Evolutionary conservation across 2,888 invertebrate genomes (phyloP).

Genomic region (Cistogaster globosa): DNA sequence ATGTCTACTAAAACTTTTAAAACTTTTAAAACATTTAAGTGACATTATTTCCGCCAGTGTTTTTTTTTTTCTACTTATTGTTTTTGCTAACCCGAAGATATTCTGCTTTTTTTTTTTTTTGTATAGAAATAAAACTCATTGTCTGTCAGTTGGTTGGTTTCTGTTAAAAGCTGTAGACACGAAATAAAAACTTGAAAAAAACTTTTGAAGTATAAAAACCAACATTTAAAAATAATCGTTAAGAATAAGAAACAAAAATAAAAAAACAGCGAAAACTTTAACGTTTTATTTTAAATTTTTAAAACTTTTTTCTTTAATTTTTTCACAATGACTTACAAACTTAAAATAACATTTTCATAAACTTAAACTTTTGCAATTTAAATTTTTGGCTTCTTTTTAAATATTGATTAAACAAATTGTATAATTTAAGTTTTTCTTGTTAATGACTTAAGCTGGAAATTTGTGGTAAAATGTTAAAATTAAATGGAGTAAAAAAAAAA

Average conservation of each 20-base stretch:
- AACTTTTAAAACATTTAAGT: slow-evolving; percentile 28
- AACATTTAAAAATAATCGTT: slow-evolving; percentile 26
- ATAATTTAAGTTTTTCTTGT: no score
- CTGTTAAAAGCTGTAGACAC: slow-evolving; percentile 53
- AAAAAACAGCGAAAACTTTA: slow-evolving; percentile 26
- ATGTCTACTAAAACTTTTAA: slow-evolving; percentile 11
- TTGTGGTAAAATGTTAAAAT: no score
- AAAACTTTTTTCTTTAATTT: slow-evolving; percentile 56
- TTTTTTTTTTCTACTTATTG: background rate
- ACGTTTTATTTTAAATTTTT: slow-evolving; percentile 60
- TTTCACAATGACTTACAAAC: slow-evolving; percentile 9
- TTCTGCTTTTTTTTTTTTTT: slow-evolving; percentile 2
- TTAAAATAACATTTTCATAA: background rate
- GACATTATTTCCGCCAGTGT: slow-evolving; percentile 19
- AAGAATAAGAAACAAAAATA: background rate
- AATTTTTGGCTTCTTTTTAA: background rate
- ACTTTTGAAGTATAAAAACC: background rate
- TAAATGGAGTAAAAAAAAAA: no score
- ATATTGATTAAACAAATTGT: background rate
- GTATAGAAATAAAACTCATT: slow-evolving; percentile 58
- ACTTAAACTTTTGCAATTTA: slow-evolving; percentile 11
- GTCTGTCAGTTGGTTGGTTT: slow-evolving; percentile 46
- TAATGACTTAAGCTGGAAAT: no score
- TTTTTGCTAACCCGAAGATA: slow-evolving; percentile 1
- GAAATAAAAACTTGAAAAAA: slow-evolving; percentile 14